These are phyloP conservation scores for Gobiocypris rarus DNA, from an alignment of 2,113 vertebrate genomes.

Conservation along the genomic window DNA sequence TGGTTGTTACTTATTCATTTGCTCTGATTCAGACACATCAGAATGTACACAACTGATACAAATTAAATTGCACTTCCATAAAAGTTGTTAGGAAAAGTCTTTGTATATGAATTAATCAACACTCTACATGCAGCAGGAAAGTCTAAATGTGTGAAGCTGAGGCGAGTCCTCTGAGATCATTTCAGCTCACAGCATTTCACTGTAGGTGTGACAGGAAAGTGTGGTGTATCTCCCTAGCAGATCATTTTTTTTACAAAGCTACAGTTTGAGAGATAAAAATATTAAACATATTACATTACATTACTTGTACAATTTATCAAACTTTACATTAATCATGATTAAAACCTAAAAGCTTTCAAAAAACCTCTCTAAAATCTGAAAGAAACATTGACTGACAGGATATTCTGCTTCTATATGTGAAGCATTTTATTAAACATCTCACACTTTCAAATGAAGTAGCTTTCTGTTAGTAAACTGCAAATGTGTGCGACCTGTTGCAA, in stretches of 20 bases:
- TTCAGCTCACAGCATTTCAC: not conserved
- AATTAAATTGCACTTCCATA: too few species aligned
- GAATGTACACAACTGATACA: not conserved
- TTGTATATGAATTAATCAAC: slow-evolving; percentile 6
- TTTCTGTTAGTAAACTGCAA: not conserved
- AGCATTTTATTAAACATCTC: not conserved
- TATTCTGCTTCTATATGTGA: too few species aligned
- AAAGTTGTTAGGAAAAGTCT: not conserved
- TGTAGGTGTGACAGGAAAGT: not conserved
- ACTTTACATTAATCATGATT: not conserved
- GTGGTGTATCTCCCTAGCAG: not conserved
- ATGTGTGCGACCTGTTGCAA: not conserved
- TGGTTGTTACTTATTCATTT: slow-evolving; percentile 13
- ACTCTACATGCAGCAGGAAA: not conserved
- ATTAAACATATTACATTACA: not conserved
- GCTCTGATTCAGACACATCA: not conserved
- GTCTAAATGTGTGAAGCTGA: not conserved
- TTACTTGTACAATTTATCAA: not conserved
- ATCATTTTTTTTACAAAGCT: not conserved
- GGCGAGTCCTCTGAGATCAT: not conserved
- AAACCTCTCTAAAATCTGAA: too few species aligned
- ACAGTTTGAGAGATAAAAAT: not conserved
- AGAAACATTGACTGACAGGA: too few species aligned
- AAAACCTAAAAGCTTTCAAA: not conserved
- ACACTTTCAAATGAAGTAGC: not conserved